Base-by-base conservation (phyloP, 2,888 invertebrate genomes). In the Zelleria hepariella region DNA sequence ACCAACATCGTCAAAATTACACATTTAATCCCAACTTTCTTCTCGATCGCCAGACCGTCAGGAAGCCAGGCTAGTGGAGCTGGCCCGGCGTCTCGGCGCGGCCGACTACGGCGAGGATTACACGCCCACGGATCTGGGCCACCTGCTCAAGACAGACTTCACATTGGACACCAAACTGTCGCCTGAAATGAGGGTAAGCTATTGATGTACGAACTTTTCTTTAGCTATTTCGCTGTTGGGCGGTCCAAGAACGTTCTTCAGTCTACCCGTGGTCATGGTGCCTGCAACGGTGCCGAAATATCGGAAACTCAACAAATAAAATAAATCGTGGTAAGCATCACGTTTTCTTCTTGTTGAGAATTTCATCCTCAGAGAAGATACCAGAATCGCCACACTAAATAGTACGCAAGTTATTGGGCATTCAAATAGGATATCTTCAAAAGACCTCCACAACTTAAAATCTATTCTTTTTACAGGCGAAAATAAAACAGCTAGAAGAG, bases 21-120 rank as follows among this genome's bases (percentile, higher is more conserved):
- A n/a, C n/a, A n/a, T n/a, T n/a, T n/a, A n/a, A n/a, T n/a, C n/a
- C n/a, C n/a, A n/a, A n/a, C n/a, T n/a, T n/a, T 15, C 32, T 5
- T 3, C 32, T 42, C 15, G 2, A 42, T 58, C 71, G 69, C 49
- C 68, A 92, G 94, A 95, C 77, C 92, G 86, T 68, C 80, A 90
- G 25, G 90, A 91, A 68, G 79, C 87, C 1, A 80, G 75, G 58
- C 59, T 91, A 8, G 77, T 84, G 5, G 91, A 93, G 64, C 77
- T 96, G 8, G 93, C 95, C 64, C 72, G 78, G 0, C 76, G 91
- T 58, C 77, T 96, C 20, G 75, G 83, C 0, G 70, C 74, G 53
- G 92, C 94, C 25, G 94, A 94, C 78, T 94, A 91, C 71, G 94
- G 93, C 0, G 91, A 92, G n/a, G 92, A 93, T 67, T 91, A 91